These are phyloP conservation scores for Oophaga sylvatica DNA, from an alignment of 2,797 vertebrate genomes.

Conservation along the genomic window DNA sequence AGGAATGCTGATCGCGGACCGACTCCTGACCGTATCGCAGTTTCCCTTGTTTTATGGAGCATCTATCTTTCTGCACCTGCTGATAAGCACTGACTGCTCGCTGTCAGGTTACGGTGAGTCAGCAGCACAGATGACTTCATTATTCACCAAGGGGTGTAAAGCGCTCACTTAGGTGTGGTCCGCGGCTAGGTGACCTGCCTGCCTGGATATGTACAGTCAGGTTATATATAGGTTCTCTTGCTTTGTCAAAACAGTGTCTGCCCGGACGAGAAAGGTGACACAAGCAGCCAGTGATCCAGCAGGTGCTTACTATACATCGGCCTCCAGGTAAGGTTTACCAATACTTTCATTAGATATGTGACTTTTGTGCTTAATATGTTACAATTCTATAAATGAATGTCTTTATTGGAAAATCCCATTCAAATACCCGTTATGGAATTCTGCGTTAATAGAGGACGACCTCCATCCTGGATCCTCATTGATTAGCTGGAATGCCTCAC, in stretches of 20 bases:
- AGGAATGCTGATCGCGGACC: neutral
- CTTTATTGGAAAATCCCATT: too few species aligned
- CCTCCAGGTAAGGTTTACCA: slow-evolving; percentile 14
- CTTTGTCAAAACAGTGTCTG: slow-evolving; percentile 2
- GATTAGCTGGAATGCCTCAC: neutral
- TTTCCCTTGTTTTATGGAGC: slow-evolving; percentile 14
- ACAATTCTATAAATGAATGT: neutral
- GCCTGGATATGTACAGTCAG: slow-evolving; percentile 38
- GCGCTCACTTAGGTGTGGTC: slow-evolving; percentile 45
- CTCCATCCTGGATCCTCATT: neutral
- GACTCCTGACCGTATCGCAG: slow-evolving; percentile 30
- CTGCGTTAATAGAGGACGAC: neutral
- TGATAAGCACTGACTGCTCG: neutral
- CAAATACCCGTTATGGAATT: neutral
- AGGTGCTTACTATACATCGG: neutral
- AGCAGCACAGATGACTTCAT: slow-evolving; percentile 33
- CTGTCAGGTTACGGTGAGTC: slow-evolving; percentile 56
- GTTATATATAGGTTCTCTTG: slow-evolving; percentile 40
- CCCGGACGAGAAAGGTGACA: neutral
- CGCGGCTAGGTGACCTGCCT: slow-evolving; percentile 32
- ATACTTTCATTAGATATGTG: neutral
- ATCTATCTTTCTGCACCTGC: neutral
- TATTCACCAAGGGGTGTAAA: slow-evolving; percentile 18
- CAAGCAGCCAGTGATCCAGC: neutral
- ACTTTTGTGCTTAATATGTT: neutral